A percentile compares a stretch with the other conserved stretches of the same genome.
phyloP scores from a whole-genome alignment of 1,140 invertebrate genomes.

The Dufourea novaeangliae region DNA sequence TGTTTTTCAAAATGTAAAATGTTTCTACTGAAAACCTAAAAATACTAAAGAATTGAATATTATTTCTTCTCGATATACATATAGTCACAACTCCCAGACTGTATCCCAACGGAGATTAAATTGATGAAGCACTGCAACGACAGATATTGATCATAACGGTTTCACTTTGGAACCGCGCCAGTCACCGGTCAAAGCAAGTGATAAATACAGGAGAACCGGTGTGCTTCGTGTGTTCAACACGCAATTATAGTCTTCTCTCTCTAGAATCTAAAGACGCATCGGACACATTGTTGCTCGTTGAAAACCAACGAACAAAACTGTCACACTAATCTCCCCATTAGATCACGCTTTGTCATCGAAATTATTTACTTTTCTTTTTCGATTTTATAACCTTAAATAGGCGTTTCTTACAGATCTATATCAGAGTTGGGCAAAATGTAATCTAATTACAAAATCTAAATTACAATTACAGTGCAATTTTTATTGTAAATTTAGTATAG shows the following conservation, averaged over 20 bases:
- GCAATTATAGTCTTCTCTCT: not conserved
- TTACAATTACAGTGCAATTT: too few relatives aligned
- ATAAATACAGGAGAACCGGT: constrained; percentile 14
- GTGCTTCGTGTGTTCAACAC: too few relatives aligned
- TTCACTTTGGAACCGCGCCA: constrained; percentile 25
- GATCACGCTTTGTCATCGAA: too few relatives aligned
- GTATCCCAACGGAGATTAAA: constrained; percentile 6
- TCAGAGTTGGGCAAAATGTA: too few relatives aligned
- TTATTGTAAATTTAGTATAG: too few relatives aligned
- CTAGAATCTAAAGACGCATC: not conserved
- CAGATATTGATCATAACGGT: constrained; percentile 39
- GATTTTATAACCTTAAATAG: too few relatives aligned
- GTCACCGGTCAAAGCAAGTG: constrained; percentile 19
- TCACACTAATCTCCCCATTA: too few relatives aligned
- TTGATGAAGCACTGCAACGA: constrained; percentile 23
- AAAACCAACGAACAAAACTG: not conserved
- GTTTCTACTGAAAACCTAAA: not conserved
- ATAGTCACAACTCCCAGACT: not conserved
- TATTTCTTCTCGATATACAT: too few relatives aligned
- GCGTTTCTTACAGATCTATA: too few relatives aligned
- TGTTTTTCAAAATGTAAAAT: not conserved
- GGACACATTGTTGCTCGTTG: not conserved
- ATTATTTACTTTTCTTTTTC: too few relatives aligned
- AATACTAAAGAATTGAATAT: not conserved
- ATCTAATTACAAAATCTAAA: too few relatives aligned